Base-by-base conservation (phyloP, 2,888 invertebrate species). In the Spilosoma lubricipeda region DNA sequence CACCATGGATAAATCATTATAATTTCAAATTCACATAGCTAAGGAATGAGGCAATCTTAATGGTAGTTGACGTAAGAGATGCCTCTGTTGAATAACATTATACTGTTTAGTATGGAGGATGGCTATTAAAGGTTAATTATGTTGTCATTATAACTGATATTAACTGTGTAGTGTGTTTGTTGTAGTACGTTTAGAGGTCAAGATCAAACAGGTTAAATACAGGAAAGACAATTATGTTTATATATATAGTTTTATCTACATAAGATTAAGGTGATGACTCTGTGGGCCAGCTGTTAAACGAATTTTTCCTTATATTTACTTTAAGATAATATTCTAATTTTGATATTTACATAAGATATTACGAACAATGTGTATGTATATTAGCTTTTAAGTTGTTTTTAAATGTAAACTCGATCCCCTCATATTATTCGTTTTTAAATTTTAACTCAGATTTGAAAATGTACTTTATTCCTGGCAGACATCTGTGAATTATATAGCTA, bases 1-100 rank as follows among this genome's bases (percentile, higher is more conserved):
- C 52, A 67, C 69, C 72, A 80, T 75, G 59, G 75, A 79, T 75
- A 79, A 70, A 78, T 67, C 70, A 81, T 82, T 82, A 80, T 74
- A 82, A 83, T 79, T 82, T 77, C 67, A 83, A 82, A 87, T 84
- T 79, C 76, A 81, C 79, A 87, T 86, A 77, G 74, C 82, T 83
- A 67, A 48, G 48, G 64, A 71, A 64, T 66, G 56, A 64, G 42
- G 63, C 68, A 39, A 39, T 52, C 48, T 48, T 63, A 63, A 63
- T 70, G n/a, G 30, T 71, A 33, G 65, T 23, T 82, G 77, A 82
- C 80, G 77, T 80, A 77, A 82, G 65, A 39, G n/a, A 70, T 70
- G 27, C 59, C 66, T 39, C 42, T 66, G 36, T 64, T 67, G 70
- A 74, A 65, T 72, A 75, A 69, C 36, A 68, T 75, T 66, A 65